Percentiles rank a stretch among this genome's conserved stretches.
Evolutionary conservation across 1,140 invertebrate genomes (phyloP).

Genomic region (Aphidius gifuensis): DNA sequence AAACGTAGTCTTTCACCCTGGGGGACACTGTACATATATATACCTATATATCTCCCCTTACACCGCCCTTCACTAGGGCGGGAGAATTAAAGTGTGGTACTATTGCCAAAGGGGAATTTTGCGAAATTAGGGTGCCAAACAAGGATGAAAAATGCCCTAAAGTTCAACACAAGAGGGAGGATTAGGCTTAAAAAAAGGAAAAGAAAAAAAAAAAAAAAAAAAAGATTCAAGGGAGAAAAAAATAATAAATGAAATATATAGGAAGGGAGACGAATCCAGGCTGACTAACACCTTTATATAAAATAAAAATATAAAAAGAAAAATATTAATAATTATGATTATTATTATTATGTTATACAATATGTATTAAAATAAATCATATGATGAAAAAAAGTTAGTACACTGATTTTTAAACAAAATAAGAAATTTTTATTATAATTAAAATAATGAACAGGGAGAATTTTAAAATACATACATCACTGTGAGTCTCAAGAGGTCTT

Average conservation of each 20-base stretch:
- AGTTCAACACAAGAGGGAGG: slow-evolving; percentile 1
- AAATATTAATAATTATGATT: too few species aligned
- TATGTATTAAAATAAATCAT: too few species aligned
- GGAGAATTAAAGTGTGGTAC: slow-evolving; percentile 10
- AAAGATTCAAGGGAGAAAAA: slow-evolving; percentile 4
- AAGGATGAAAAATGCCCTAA: slow-evolving; percentile 8
- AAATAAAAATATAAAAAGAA: too few species aligned
- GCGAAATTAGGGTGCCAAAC: background rate
- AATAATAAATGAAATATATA: slow-evolving; percentile 16
- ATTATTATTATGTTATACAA: too few species aligned
- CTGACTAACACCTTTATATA: slow-evolving; percentile 34
- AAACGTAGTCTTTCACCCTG: slow-evolving; percentile 7
- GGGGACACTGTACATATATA: background rate
- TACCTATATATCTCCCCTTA: background rate
- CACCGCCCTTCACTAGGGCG: background rate
- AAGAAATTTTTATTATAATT: too few species aligned
- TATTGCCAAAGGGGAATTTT: slow-evolving; percentile 10
- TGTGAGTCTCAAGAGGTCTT: too few species aligned
- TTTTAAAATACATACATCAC: too few species aligned
- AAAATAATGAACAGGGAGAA: too few species aligned
- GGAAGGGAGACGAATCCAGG: slow-evolving; percentile 28
- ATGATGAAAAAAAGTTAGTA: too few species aligned
- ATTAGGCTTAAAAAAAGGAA: background rate
- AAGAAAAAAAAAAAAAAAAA: background rate
- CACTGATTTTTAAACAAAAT: too few species aligned